Evolutionary conservation across 1,140 invertebrate genomes (phyloP).

Genomic region (Drosophila chauvacae): DNA sequence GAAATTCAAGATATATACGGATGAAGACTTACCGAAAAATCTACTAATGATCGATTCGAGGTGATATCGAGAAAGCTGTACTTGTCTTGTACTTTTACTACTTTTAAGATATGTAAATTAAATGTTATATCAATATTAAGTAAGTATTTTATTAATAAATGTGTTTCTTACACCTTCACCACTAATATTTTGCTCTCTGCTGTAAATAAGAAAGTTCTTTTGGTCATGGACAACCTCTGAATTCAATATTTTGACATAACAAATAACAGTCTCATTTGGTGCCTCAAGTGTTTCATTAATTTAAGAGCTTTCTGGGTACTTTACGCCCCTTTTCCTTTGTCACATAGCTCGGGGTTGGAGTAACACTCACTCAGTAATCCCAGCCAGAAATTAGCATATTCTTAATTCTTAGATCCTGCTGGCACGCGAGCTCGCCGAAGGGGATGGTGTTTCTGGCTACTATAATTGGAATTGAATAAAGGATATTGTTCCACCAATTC

Average conservation of each 20-base stretch:
- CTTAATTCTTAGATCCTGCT: slow-evolving; percentile 48
- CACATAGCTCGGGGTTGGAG: neutral
- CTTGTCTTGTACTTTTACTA: neutral
- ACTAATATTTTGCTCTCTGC: neutral
- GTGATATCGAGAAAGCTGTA: neutral
- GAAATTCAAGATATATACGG: neutral
- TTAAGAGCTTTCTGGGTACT: slow-evolving; percentile 55
- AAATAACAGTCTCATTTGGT: slow-evolving; percentile 48
- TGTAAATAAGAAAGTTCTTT: neutral
- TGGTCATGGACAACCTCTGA: slow-evolving; percentile 2
- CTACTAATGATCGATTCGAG: neutral
- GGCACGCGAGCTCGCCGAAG: slow-evolving; percentile 49
- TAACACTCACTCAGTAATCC: slow-evolving; percentile 61
- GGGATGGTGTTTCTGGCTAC: slow-evolving; percentile 6
- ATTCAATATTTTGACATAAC: slow-evolving; percentile 66
- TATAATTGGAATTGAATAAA: slow-evolving; percentile 60
- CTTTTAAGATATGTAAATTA: no score
- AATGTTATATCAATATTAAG: no score
- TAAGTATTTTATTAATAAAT: no score
- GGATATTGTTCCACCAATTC: slow-evolving; percentile 13
- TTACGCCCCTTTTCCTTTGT: slow-evolving; percentile 1
- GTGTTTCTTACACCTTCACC: no score
- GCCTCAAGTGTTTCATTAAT: slow-evolving; percentile 64
- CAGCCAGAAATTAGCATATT: slow-evolving; percentile 67
- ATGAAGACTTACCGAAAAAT: neutral